phyloP scores from a whole-genome alignment of 2,888 invertebrate species.

The Zeuzera pyrina region DNA sequence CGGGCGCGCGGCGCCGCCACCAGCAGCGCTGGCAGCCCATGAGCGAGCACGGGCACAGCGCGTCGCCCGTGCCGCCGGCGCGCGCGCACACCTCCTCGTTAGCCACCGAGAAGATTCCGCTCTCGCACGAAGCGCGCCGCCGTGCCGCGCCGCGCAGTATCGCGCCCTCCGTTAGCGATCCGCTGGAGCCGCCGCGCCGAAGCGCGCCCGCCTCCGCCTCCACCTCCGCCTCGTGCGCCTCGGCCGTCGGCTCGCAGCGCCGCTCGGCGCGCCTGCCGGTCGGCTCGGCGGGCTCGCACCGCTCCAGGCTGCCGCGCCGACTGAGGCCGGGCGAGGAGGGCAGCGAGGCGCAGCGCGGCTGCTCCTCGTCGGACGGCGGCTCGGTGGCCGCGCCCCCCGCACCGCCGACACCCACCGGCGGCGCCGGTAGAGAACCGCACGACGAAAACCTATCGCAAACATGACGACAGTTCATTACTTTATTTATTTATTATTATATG shows the following conservation, averaged over 20 bases:
- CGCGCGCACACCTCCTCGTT: constrained; percentile 80
- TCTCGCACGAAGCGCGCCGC: constrained; percentile 88
- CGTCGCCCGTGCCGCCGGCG: constrained; percentile 36
- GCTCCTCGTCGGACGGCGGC: constrained; percentile 25
- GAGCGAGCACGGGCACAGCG: constrained; percentile 57
- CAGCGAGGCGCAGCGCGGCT: constrained; percentile 30
- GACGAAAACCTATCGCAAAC: constrained; percentile 74
- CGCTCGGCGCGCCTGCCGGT: constrained; percentile 21
- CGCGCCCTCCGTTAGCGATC: constrained; percentile 20
- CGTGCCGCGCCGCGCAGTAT: constrained; percentile 51
- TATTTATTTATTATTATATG: no score
- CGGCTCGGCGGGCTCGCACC: constrained; percentile 21
- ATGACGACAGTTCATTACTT: neutral
- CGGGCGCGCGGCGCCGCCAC: constrained; percentile 43
- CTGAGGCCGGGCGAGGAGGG: constrained; percentile 50
- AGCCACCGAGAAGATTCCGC: constrained; percentile 91
- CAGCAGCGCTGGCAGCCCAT: constrained; percentile 59
- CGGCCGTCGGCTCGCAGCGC: constrained; percentile 11
- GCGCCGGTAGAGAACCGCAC: constrained; percentile 83
- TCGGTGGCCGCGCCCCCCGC: constrained; percentile 17
- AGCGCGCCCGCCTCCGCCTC: constrained; percentile 1
- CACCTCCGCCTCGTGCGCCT: constrained; percentile 11
- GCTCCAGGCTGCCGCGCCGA: constrained; percentile 31
- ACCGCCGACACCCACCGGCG: constrained; percentile 49
- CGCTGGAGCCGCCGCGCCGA: constrained; percentile 25